Evolutionary conservation across 2,797 vertebrate species (phyloP).

Genomic region (Thunnus albacares): DNA sequence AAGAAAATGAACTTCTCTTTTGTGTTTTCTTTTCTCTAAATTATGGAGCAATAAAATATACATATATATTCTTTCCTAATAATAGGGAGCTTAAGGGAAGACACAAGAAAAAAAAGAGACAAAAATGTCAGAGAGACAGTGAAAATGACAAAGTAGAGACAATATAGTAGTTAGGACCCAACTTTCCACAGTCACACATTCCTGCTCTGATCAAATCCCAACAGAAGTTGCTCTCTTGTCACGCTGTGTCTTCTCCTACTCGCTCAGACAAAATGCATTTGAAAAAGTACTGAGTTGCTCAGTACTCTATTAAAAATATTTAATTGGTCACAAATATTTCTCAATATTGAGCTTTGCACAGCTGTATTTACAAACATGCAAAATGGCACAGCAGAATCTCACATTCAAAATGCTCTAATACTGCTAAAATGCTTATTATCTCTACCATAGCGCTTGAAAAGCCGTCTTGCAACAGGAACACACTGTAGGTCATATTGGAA

Average conservation of each 20-base stretch:
- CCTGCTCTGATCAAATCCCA: constrained; percentile 31
- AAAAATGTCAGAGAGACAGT: constrained; percentile 3
- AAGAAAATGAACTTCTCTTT: constrained; percentile 63
- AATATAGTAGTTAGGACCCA: constrained; percentile 1
- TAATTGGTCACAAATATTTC: constrained; percentile 11
- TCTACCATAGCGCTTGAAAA: not conserved
- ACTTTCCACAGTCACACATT: constrained; percentile 20
- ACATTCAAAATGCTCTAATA: constrained; percentile 12
- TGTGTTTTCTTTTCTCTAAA: constrained; percentile 65
- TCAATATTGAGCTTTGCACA: not conserved
- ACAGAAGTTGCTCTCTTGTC: constrained; percentile 2
- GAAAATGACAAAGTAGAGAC: constrained; percentile 36
- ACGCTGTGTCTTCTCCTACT: not conserved
- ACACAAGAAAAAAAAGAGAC: constrained; percentile 6
- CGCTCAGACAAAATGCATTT: not conserved
- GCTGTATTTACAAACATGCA: constrained; percentile 10
- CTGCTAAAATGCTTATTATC: not conserved
- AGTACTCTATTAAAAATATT: not conserved
- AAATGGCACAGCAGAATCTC: not conserved
- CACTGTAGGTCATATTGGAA: too few species aligned
- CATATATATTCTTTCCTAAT: constrained; percentile 43
- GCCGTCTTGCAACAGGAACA: not conserved
- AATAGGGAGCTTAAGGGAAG: constrained; percentile 28
- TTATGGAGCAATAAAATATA: constrained; percentile 59
- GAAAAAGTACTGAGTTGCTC: constrained; percentile 9